These are phyloP conservation scores for Yponomeuta sedellus DNA, from an alignment of 2,888 invertebrate species.

Conservation along the genomic window DNA sequence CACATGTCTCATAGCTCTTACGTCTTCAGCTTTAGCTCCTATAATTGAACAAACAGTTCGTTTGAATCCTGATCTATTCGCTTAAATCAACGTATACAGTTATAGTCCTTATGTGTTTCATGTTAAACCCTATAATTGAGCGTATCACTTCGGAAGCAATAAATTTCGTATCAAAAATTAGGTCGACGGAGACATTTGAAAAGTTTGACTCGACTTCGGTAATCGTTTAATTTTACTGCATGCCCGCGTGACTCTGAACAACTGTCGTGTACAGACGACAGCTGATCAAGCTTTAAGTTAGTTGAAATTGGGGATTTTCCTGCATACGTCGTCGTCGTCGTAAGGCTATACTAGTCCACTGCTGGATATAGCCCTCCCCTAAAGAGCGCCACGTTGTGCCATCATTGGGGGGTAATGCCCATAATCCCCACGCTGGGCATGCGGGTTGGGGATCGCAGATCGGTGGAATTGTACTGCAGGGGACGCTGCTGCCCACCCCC, in stretches of 20 bases:
- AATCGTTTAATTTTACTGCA: background rate
- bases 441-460: too few species aligned
- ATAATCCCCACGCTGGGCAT: too few species aligned
- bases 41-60: background rate
- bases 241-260: conserved; percentile 6
- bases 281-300: too few species aligned
- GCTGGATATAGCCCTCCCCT: too few species aligned
- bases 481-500: too few species aligned
- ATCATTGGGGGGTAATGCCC: too few species aligned
- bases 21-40: background rate
- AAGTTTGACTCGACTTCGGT: conserved; percentile 4
- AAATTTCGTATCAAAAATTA: conserved; percentile 25
- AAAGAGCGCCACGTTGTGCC: too few species aligned
- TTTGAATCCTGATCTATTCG: background rate
- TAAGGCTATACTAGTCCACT: too few species aligned
- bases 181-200: conserved; percentile 17
- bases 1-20: background rate
- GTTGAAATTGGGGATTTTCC: too few species aligned
- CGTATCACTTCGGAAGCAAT: conserved; percentile 22
- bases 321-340: too few species aligned
- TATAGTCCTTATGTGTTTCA: background rate
- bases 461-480: too few species aligned
- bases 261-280: background rate
- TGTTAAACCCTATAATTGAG: background rate
- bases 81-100: background rate